These are phyloP conservation scores for Plumapathes pennacea DNA, from an alignment of 92 coral and sea anemone species.

Conservation along the genomic window DNA sequence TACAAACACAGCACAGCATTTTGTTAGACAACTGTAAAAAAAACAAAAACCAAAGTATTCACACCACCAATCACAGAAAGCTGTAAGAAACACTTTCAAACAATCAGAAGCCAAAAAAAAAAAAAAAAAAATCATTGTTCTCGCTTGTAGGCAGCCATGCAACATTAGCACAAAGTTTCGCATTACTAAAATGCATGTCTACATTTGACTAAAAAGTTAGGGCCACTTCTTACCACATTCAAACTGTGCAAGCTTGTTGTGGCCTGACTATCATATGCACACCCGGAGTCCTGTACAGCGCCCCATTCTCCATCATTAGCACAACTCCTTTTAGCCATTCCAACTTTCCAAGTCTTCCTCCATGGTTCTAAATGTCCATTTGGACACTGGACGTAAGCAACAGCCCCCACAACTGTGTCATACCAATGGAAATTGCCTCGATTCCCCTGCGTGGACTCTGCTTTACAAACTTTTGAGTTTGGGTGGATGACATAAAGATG, in stretches of 20 bases:
- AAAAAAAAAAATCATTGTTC: too few relatives aligned
- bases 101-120: too few relatives aligned
- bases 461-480: constrained; percentile 48
- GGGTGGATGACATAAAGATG: constrained; percentile 51
- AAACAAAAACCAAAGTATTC: not conserved
- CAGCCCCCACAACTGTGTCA: constrained; percentile 58
- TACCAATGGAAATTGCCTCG: constrained; percentile 83
- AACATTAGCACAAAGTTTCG: too few relatives aligned
- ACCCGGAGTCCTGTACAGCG: constrained; percentile 48
- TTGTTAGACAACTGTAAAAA: not conserved
- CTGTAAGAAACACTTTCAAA: too few relatives aligned
- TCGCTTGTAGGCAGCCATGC: too few relatives aligned
- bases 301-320: constrained; percentile 56
- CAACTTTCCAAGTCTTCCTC: constrained; percentile 19
- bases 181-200: too few relatives aligned
- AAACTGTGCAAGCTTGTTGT: constrained; percentile 59
- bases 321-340: constrained; percentile 59
- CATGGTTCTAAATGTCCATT: constrained; percentile 51
- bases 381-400: constrained; percentile 68
- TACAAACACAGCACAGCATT: too few relatives aligned
- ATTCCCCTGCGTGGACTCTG: constrained; percentile 53
- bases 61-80: too few relatives aligned
- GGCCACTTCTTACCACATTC: constrained; percentile 61
- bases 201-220: too few relatives aligned
- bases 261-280: constrained; percentile 60